Conservation (phyloP, 2,113 vertebrate genomes). For the Danionella cerebrum region DNA sequence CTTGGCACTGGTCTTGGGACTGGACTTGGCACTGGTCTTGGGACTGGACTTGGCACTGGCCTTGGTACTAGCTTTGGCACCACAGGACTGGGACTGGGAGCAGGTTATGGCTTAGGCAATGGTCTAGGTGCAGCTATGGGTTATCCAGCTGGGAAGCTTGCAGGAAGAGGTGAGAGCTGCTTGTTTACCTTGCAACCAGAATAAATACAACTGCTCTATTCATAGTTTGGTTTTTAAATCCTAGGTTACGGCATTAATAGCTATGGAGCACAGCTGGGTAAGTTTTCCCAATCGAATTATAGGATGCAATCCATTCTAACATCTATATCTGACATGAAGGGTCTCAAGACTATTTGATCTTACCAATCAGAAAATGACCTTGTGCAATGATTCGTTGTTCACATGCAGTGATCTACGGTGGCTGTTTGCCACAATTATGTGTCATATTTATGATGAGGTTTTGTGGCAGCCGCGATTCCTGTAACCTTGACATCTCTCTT, state of each 20-base stretch:
- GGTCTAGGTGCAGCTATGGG: constrained; percentile 26
- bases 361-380: constrained; percentile 5
- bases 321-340: not conserved
- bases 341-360: constrained; percentile 7
- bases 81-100: constrained; percentile 39
- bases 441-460: not conserved
- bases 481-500: constrained; percentile 27
- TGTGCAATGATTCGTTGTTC: constrained; percentile 18
- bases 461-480: constrained; percentile 5
- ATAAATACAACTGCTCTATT: not conserved
- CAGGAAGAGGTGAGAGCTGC: constrained; percentile 35
- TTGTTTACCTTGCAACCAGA: not conserved
- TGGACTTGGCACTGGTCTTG: constrained; percentile 48
- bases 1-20: constrained; percentile 44
- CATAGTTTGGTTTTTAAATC: constrained; percentile 5
- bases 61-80: constrained; percentile 37
- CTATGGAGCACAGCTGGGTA: constrained; percentile 50
- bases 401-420: not conserved
- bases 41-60: constrained; percentile 41
- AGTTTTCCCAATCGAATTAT: not conserved
- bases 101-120: constrained; percentile 3
- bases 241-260: constrained; percentile 50
- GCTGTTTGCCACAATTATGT: not conserved
- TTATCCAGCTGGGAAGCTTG: constrained; percentile 45
- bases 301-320: not conserved